phyloP scores from a whole-genome alignment of 2,113 vertebrate species.

The Callorhinus ursinus region DNA sequence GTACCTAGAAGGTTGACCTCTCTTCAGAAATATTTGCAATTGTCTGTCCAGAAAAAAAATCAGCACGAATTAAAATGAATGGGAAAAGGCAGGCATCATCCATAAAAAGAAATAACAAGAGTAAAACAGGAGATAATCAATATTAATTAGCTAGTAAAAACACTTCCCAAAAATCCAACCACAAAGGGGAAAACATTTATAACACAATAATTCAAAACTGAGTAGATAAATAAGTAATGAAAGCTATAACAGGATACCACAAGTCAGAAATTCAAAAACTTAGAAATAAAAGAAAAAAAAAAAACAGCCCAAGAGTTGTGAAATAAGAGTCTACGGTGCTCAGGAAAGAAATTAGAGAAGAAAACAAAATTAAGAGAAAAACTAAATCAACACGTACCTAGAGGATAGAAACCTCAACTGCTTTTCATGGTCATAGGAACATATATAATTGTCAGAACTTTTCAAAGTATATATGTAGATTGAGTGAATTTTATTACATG shows the following conservation, averaged over 20 bases:
- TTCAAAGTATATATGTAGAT: background rate
- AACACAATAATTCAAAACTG: background rate
- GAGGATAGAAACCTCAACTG: background rate
- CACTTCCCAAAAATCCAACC: background rate
- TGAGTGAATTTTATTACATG: background rate
- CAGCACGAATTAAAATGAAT: background rate
- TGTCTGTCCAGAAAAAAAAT: background rate
- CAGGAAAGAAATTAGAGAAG: background rate
- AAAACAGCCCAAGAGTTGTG: background rate
- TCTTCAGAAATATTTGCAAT: background rate
- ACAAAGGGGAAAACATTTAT: background rate
- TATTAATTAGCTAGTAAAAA: conserved; percentile 1
- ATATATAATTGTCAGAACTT: no score
- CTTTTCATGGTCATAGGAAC: background rate
- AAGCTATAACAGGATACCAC: background rate
- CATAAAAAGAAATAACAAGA: background rate
- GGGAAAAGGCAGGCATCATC: background rate
- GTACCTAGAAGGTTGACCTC: background rate
- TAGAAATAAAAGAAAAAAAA: background rate
- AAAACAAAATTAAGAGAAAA: background rate
- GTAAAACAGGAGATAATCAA: background rate
- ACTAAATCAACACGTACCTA: background rate
- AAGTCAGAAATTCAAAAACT: background rate
- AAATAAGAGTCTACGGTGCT: background rate
- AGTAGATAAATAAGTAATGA: background rate